Base-by-base conservation (phyloP, 2,888 invertebrate species). In the Ennomos erosarius region DNA sequence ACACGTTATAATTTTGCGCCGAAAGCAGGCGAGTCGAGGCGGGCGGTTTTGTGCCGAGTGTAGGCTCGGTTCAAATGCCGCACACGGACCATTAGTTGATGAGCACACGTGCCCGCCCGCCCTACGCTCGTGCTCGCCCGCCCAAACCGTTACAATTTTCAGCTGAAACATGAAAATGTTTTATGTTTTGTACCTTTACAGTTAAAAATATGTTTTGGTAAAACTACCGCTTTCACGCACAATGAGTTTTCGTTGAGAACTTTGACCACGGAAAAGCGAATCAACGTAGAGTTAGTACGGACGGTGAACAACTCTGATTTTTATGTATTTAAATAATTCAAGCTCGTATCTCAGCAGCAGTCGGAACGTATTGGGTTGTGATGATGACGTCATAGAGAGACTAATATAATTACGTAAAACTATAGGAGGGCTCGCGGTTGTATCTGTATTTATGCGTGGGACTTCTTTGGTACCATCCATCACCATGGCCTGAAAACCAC, bases 51-150 rank as follows among this genome's bases (percentile, higher is more conserved):
- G 84, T 88, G 79, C 79, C 71, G 88, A 87, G 88, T 86, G 88
- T 88, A 89, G 90, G 87, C 87, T 88, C 88, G 87, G 91, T 91
- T 92, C 92, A 91, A 90, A 90, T 90, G 90, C 89, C 89, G 90
- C 88, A 90, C 85, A 92, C 89, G 92, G 93, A 87, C 93, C 93
- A 93, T 93, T 93, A 93, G 92, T 90, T 92, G 93, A 92, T 92
- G 92, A 92, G 87, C 85, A 88, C 88, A 84, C 87, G 88, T 88
- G 88, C 81, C 78, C 82, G 77, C 85, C 79, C 83, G 82, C 84
- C 85, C 86, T 81, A 80, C 81, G 79, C 76, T 68, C 76, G 71
- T 74, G 71, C 69, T 66, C 76, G 45, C 78, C 70, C 79, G 76
- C 78, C 76, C 78, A 81, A 85, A 85, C 78, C 84, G 87, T 85